These are phyloP conservation scores for Pangasius sanitwongsei DNA, from an alignment of 2,797 vertebrate genomes.

Conservation along the genomic window DNA sequence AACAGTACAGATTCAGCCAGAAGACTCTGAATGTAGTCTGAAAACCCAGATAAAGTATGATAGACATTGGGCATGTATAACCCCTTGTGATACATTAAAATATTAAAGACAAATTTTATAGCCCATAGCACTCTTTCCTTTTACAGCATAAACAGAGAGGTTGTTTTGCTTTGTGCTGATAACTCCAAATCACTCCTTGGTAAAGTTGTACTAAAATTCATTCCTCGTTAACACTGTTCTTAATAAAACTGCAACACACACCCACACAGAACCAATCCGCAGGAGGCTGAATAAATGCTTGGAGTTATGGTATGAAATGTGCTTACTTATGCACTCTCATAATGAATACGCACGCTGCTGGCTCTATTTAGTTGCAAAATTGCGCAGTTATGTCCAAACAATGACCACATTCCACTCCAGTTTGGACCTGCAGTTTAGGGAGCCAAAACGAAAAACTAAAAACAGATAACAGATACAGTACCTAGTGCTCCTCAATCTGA, in stretches of 20 bases:
- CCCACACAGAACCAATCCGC: background rate
- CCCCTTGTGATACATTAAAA: background rate
- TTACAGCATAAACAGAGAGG: background rate
- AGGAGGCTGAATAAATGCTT: background rate
- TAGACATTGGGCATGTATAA: background rate
- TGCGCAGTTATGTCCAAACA: background rate
- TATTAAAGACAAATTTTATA: background rate
- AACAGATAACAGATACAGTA: background rate
- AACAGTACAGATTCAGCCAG: background rate
- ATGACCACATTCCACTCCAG: background rate
- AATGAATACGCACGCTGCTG: background rate
- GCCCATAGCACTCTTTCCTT: background rate
- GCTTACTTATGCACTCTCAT: background rate
- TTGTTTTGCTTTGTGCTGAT: background rate
- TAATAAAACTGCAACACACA: background rate
- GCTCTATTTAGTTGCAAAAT: no score
- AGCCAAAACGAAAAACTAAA: background rate
- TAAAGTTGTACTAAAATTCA: background rate
- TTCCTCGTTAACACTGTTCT: background rate
- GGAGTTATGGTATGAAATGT: background rate
- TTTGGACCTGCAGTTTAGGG: background rate
- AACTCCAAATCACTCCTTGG: background rate
- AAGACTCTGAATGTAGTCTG: background rate
- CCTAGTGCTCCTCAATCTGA: no score
- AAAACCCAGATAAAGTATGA: background rate